These are phyloP conservation scores for Trematomus loennbergii DNA, from an alignment of 2,113 vertebrate species.

Conservation along the genomic window DNA sequence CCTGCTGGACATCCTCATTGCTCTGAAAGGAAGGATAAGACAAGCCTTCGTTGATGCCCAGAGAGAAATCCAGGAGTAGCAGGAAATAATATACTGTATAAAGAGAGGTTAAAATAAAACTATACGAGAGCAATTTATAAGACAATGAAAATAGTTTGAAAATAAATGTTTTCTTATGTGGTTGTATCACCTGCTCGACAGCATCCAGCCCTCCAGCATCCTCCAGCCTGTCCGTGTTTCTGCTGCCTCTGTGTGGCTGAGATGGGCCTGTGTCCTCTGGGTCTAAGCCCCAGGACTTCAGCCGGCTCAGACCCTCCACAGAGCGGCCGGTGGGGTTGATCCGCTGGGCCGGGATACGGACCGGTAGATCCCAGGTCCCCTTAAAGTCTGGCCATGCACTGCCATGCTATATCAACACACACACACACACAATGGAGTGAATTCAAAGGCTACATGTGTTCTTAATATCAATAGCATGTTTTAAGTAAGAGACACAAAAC, in stretches of 20 bases:
- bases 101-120: not conserved
- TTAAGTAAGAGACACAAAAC: not conserved
- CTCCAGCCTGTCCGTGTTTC: not conserved
- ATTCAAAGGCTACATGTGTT: not conserved
- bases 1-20: not conserved
- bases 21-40: not conserved
- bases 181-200: no score
- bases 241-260: conserved; percentile 38
- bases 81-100: not conserved
- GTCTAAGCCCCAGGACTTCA: conserved; percentile 61
- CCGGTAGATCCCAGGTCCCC: conserved; percentile 83
- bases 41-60: not conserved
- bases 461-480: not conserved
- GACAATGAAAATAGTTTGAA: not conserved
- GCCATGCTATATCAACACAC: conserved; percentile 46
- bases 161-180: not conserved
- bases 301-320: conserved; percentile 65
- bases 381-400: conserved; percentile 79
- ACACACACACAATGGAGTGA: not conserved
- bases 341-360: conserved; percentile 46
- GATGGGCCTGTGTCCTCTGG: conserved; percentile 16
- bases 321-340: conserved; percentile 75
- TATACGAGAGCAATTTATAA: not conserved
- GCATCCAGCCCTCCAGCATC: not conserved
- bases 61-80: not conserved